Percentiles rank a stretch among this genome's conserved stretches.
Conservation (phyloP, 2,888 invertebrate species). For the Parelbella ahira region DNA sequence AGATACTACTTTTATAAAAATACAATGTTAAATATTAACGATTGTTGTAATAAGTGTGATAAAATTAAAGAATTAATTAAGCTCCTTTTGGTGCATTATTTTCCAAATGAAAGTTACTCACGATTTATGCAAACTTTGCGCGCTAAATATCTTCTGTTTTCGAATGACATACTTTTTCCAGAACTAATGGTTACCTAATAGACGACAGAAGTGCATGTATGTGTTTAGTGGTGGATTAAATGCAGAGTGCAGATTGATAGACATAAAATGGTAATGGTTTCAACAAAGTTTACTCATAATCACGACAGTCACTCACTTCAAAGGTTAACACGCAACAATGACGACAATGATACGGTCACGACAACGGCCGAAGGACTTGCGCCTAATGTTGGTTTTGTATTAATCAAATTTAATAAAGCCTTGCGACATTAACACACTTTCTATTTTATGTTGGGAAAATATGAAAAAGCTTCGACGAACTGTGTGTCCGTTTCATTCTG, state of each 20-base stretch:
- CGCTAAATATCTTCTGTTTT: constrained; percentile 9
- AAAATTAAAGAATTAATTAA: too few species aligned
- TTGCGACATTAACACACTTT: too few species aligned
- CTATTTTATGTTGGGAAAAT: too few species aligned
- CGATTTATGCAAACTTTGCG: constrained; percentile 1
- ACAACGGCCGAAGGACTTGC: constrained; percentile 1
- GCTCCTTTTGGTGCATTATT: too few species aligned
- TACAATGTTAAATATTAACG: too few species aligned
- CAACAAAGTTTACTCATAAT: constrained; percentile 19
- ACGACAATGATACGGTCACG: constrained; percentile 10
- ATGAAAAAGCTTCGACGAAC: too few species aligned
- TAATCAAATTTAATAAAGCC: too few species aligned
- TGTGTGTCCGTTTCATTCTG: too few species aligned
- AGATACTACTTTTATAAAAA: neutral
- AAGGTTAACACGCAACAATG: constrained; percentile 17
- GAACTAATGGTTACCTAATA: constrained; percentile 26
- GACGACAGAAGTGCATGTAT: constrained; percentile 26
- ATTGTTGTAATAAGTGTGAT: too few species aligned
- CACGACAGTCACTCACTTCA: constrained; percentile 2
- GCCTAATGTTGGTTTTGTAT: too few species aligned
- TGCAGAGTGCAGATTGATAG: constrained; percentile 5
- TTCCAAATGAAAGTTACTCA: too few species aligned
- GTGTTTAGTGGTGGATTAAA: constrained; percentile 13
- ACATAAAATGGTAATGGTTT: constrained; percentile 8
- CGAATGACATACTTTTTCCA: constrained; percentile 10